These are phyloP conservation scores for Poliocrania exsul DNA, from an alignment of 2,797 vertebrate genomes.

Conservation along the genomic window DNA sequence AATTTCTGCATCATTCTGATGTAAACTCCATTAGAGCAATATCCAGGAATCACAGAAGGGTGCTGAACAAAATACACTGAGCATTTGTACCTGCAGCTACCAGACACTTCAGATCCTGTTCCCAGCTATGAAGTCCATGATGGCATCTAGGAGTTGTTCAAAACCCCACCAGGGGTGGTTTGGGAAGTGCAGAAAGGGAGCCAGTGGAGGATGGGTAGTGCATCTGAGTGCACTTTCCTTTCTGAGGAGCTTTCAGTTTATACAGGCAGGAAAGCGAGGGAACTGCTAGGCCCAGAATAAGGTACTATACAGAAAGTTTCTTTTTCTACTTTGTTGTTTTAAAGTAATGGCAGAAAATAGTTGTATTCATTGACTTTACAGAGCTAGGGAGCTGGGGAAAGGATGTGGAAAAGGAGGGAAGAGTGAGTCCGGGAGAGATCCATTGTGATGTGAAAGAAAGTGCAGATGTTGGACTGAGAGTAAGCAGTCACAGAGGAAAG, in stretches of 20 bases:
- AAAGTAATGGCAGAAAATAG: background rate
- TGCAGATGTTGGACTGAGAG: background rate
- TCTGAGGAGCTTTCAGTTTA: background rate
- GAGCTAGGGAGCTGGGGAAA: background rate
- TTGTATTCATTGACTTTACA: background rate
- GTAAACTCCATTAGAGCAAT: background rate
- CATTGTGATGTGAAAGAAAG: background rate
- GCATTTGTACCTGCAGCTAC: background rate
- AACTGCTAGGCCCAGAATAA: background rate
- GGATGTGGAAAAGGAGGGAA: background rate
- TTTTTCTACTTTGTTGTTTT: background rate
- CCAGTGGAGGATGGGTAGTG: background rate
- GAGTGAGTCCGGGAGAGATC: background rate
- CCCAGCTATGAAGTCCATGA: accelerated
- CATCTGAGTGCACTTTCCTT: background rate
- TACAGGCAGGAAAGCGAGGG: background rate
- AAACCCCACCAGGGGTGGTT: background rate
- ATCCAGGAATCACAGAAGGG: background rate
- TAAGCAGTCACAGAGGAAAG: background rate
- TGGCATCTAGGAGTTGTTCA: background rate
- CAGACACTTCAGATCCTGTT: background rate
- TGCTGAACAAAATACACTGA: background rate
- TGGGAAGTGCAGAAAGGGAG: background rate
- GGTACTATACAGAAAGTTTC: background rate
- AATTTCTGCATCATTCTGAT: background rate